These are phyloP conservation scores for Steinernema hermaphroditum DNA, from an alignment of 2,888 invertebrate species.

Conservation along the genomic window DNA sequence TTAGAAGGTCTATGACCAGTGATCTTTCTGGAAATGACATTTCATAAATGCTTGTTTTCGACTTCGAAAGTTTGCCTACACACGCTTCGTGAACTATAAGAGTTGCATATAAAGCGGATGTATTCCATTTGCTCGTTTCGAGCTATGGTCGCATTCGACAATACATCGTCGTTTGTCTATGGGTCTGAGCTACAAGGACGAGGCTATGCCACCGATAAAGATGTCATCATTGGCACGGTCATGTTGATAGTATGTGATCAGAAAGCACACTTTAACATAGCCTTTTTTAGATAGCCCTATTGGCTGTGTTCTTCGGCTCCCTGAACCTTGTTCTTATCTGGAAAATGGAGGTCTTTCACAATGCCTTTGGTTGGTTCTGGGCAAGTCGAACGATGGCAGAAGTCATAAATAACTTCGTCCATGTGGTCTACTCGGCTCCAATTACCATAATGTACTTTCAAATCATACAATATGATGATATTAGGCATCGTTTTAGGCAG, in stretches of 20 bases:
- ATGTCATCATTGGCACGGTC: background rate
- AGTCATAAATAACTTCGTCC: background rate
- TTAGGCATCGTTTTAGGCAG: background rate
- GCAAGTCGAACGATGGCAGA: background rate
- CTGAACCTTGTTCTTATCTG: background rate
- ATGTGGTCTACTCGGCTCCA: background rate
- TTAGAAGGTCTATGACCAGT: no score
- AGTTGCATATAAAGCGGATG: no score
- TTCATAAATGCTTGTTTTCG: no score
- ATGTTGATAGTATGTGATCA: background rate
- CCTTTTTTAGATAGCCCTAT: background rate
- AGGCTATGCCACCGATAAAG: background rate
- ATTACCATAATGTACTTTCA: background rate
- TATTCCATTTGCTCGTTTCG: no score
- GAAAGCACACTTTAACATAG: no score
- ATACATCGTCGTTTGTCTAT: background rate
- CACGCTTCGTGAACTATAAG: no score
- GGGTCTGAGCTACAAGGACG: background rate
- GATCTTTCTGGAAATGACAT: no score
- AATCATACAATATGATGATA: background rate
- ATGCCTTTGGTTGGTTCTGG: conserved; percentile 11
- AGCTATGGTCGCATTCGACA: background rate
- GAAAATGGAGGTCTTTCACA: background rate
- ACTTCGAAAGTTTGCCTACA: no score
- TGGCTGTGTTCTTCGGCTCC: background rate